Conservation (phyloP, 2,113 vertebrate species). For the Pica pica region DNA sequence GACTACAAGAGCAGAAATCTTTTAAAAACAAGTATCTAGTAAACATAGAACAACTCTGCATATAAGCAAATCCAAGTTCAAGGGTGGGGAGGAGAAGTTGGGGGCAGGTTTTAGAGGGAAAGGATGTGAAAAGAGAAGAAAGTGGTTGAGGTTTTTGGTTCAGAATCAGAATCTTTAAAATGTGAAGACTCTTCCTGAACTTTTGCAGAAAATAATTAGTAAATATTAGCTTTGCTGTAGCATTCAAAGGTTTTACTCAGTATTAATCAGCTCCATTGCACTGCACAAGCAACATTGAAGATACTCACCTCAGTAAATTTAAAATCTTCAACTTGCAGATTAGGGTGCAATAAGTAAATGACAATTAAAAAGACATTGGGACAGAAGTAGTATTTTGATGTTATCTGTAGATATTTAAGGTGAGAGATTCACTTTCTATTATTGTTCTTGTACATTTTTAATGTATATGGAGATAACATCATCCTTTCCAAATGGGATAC, state of each 20-base stretch:
- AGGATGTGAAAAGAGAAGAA: neutral
- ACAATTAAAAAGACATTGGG: neutral
- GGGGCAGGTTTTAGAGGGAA: neutral
- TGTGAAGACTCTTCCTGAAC: neutral
- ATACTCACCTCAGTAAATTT: neutral
- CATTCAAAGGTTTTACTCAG: neutral
- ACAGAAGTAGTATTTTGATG: neutral
- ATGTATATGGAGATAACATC: neutral
- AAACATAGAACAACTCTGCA: neutral
- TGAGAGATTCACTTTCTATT: neutral
- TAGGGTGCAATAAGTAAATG: neutral
- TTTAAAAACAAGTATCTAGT: neutral
- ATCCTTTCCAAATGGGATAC: neutral
- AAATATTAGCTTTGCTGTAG: neutral
- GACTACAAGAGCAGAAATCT: neutral
- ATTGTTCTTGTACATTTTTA: neutral
- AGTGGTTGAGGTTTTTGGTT: neutral
- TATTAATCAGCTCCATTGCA: neutral
- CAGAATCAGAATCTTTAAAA: neutral
- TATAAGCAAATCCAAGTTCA: neutral
- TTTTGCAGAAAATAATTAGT: neutral
- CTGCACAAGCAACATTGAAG: neutral
- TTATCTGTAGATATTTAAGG: neutral
- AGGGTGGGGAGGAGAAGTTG: accelerated
- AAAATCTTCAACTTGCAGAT: neutral